These are phyloP conservation scores for Sebastes schlegelii DNA, from an alignment of 2,113 vertebrate genomes.

Conservation along the genomic window DNA sequence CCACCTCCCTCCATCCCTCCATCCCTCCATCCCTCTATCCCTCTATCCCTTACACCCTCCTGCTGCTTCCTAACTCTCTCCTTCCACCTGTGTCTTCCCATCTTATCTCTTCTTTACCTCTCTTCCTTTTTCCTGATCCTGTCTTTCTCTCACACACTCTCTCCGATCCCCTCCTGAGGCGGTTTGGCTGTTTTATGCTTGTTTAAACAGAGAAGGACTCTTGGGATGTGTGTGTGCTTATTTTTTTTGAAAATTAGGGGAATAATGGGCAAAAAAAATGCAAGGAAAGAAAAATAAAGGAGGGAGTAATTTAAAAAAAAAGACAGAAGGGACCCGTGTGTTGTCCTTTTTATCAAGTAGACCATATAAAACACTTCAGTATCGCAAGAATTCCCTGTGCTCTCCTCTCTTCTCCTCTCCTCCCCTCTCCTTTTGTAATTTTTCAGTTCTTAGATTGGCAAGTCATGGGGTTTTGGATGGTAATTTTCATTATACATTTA, in stretches of 20 bases:
- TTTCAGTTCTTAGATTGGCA: not conserved
- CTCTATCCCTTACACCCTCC: not conserved
- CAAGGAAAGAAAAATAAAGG: not conserved
- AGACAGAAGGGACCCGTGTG: not conserved
- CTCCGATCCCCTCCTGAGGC: not conserved
- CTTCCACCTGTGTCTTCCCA: not conserved
- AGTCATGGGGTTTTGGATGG: not conserved
- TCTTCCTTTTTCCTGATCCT: not conserved
- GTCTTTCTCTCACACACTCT: not conserved
- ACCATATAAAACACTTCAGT: not conserved
- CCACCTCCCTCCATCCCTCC: not conserved
- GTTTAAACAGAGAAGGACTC: slow-evolving; percentile 42
- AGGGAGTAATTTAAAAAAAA: not conserved
- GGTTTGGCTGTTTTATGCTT: slow-evolving; percentile 24
- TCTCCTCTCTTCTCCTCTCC: not conserved
- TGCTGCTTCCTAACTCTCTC: slow-evolving; percentile 9
- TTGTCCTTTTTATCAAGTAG: not conserved
- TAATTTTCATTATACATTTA: not conserved
- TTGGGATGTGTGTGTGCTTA: slow-evolving; percentile 10
- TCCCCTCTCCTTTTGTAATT: not conserved
- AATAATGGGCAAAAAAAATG: not conserved
- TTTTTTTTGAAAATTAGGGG: not conserved
- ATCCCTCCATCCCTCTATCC: not conserved
- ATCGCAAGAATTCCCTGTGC: not conserved
- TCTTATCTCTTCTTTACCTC: not conserved